Base-by-base conservation (phyloP, 2,888 invertebrate genomes). In the Hemithea aestivaria region DNA sequence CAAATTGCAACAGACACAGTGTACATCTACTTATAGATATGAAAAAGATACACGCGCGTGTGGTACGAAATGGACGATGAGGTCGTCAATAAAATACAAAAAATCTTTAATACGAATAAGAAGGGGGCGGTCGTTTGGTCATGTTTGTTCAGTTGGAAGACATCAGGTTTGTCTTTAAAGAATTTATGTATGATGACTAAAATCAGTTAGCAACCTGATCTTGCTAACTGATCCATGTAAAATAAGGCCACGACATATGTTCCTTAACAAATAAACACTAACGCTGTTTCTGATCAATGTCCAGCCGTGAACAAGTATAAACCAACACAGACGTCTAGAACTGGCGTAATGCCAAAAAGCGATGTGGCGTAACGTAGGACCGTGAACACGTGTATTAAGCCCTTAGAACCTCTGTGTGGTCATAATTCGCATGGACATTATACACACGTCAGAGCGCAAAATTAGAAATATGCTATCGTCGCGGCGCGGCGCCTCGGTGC, bases 331-430 rank as follows among this genome's bases (percentile, higher is more conserved):
- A 46, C 53, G 58, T 54, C 44, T 44, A 45, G 43, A 46, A 40
- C 51, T 77, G 80, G 80, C 73, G 39, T 12, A 11, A 35, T 35
- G 70, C 76, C 77, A 77, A 63, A 49, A 48, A 51, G 51, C 56
- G 56, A 63, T 61, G 54, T 66, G 62, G 62, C 61, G 66, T 62
- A 70, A 68, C 65, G 41, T 37, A 41, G 41, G 41, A 61, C 70
- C 65, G 45, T 37, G 45, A 53, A 53, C 48, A 56, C 48, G 48
- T 45, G 43, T 45, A n/a, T 52, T 46, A 42, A 40, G 54, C 61
- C 56, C 58, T 66, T 50, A 56, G 45, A 53, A 48, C 50, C 55
- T 48, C 40, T 40, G 29, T 16, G 27, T 20, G 23, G 20, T 31
- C 25, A 7, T 33, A 20, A 38, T 24, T 33, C 29, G 31, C 37